A percentile compares a stretch with the other conserved stretches of the same genome.
Conservation (phyloP, 2,113 vertebrate genomes). For the Furnarius figulus region DNA sequence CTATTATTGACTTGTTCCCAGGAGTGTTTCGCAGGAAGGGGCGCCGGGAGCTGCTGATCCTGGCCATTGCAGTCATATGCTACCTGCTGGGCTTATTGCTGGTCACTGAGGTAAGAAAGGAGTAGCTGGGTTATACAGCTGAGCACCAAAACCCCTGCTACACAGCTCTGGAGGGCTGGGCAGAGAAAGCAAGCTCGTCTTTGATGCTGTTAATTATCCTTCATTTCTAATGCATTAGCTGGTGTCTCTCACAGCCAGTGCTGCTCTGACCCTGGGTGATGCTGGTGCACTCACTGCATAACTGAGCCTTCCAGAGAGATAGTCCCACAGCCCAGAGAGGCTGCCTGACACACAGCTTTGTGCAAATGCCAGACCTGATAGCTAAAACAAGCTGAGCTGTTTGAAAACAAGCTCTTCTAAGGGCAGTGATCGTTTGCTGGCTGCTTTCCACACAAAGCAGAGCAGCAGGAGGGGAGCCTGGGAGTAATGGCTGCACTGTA, state of each 20-base stretch:
- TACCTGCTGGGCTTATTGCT: constrained; percentile 88
- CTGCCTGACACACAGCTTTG: neutral
- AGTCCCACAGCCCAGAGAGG: neutral
- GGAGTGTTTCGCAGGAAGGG: constrained; percentile 78
- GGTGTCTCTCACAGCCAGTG: neutral
- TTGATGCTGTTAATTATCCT: neutral
- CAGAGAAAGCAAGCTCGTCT: neutral
- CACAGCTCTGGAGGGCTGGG: neutral
- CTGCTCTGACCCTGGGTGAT: neutral
- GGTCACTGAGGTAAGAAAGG: constrained; percentile 82
- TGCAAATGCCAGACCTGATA: neutral
- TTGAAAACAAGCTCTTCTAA: neutral
- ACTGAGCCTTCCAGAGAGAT: neutral
- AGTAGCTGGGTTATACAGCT: neutral
- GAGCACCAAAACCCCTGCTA: neutral
- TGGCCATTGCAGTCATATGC: constrained; percentile 77
- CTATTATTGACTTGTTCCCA: constrained; percentile 88
- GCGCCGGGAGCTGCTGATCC: constrained; percentile 82
- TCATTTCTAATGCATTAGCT: neutral
- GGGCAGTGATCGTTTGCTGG: neutral
- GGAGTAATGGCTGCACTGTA: neutral
- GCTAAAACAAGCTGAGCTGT: neutral
- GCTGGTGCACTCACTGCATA: neutral
- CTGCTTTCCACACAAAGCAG: neutral
- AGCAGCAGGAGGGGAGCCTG: neutral